These are phyloP conservation scores for Pampus argenteus DNA, from an alignment of 2,797 vertebrate species.

Conservation along the genomic window DNA sequence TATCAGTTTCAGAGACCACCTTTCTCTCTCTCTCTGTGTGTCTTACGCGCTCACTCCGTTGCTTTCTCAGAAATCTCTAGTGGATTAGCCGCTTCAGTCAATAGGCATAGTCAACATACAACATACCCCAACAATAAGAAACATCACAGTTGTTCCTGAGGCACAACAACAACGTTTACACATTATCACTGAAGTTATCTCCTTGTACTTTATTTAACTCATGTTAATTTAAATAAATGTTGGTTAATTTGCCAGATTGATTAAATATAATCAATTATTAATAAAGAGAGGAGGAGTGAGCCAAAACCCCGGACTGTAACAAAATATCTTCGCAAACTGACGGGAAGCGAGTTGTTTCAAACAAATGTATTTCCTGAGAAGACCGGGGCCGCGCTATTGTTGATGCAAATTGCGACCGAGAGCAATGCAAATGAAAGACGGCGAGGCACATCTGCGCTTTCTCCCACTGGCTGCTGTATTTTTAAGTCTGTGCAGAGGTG, in stretches of 20 bases:
- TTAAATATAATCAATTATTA: no score
- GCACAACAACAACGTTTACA: not conserved
- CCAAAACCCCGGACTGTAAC: not conserved
- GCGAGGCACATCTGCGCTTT: not conserved
- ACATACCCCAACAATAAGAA: not conserved
- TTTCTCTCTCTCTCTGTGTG: not conserved
- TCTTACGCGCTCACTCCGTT: not conserved
- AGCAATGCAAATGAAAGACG: constrained; percentile 10
- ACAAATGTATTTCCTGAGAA: constrained; percentile 1
- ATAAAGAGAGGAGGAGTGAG: not conserved
- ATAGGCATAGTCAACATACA: no score
- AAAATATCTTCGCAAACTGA: not conserved
- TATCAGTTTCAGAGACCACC: constrained; percentile 7
- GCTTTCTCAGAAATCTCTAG: constrained; percentile 3
- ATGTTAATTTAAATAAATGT: no score
- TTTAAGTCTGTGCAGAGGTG: not conserved
- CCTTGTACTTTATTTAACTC: not conserved
- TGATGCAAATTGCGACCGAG: constrained; percentile 10
- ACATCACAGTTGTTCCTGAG: not conserved
- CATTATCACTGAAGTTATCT: not conserved
- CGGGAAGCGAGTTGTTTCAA: not conserved
- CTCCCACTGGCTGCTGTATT: not conserved
- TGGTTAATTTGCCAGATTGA: no score
- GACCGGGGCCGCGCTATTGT: not conserved
- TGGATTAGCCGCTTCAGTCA: constrained; percentile 38